Base-by-base conservation (phyloP, 2,113 vertebrate species). In the Corythornis cristatus region DNA sequence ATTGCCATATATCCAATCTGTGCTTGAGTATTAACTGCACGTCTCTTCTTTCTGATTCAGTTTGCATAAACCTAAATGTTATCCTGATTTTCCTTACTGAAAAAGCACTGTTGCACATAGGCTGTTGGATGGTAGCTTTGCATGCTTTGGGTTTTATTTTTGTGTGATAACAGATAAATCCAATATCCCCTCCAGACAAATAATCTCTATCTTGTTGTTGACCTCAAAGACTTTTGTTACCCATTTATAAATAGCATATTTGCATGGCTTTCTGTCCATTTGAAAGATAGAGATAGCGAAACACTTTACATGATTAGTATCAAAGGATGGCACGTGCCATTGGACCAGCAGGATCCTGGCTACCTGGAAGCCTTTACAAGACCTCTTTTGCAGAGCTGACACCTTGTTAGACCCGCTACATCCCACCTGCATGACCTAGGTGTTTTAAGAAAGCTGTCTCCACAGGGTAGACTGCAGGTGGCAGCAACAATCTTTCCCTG, bases 401-500 rank as follows among this genome's bases (percentile, higher is more conserved):
- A 11, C 72, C 80, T 20, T 9, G 2, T 15, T 61, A 26, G 31
- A 73, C 80, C 10, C 0, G 26, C 37, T 21, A 43, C 45, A 60
- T 77, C 57, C 66, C 76, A 35, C 50, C 26, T 5, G 6, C 14
- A 21, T 53, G 82, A 17, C 5, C 68, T 51, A 70, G 74, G 33
- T 33, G 26, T 31, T 62, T 4, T 0, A 18, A 15, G 28, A 23
- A 45, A 68, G 28, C 43, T n/a, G 43, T 40, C 57, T 43, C 42
- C 22, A 5, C 67, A 29, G 42, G 74, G 31, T 54, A 48, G 95
- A 53, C 97, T 95, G 95, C 93, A 97, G 97, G 92, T 95, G 97
- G 96, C 96, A 97, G 97, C 94, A 97, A n/a, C 64, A 66, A 15
- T 33, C 96, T 96, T 85, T 64, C 56, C 60, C 80, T 23, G 53